Evolutionary conservation across 1,140 invertebrate genomes (phyloP).

Genomic region (Phenacoccus solenopsis): DNA sequence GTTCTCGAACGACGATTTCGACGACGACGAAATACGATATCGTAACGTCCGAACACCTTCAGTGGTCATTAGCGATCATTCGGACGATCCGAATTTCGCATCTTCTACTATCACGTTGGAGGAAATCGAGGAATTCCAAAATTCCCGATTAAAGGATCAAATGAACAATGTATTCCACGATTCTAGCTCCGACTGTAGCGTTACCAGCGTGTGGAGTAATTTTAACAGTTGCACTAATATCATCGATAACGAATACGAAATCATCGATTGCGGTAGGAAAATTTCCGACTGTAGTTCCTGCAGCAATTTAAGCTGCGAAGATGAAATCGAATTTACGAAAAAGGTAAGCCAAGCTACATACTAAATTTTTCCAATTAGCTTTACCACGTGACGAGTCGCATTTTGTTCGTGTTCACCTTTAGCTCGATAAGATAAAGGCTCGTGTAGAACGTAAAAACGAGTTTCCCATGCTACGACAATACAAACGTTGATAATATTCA

Average conservation of each 20-base stretch:
- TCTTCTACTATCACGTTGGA: conserved; percentile 40
- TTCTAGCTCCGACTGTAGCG: conserved; percentile 43
- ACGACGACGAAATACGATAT: conserved; percentile 26
- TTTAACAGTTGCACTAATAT: conserved; percentile 43
- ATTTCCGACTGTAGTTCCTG: conserved; percentile 48
- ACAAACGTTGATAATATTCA: no score
- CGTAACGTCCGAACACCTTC: conserved; percentile 61
- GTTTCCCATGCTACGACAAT: no score
- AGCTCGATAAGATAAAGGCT: no score
- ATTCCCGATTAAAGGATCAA: background rate
- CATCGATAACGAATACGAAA: conserved; percentile 40
- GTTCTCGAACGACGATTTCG: conserved; percentile 19
- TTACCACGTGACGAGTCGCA: no score
- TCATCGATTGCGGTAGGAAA: conserved; percentile 41
- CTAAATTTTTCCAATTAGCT: no score
- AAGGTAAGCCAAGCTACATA: no score
- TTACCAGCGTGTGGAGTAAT: conserved; percentile 50
- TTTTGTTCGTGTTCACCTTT: no score
- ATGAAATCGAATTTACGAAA: conserved; percentile 35
- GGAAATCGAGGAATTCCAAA: conserved; percentile 46
- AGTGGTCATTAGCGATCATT: conserved; percentile 71
- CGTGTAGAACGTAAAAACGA: no score
- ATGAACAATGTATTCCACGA: conserved; percentile 25
- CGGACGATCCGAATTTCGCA: conserved; percentile 44
- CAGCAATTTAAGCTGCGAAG: conserved; percentile 51